Percentiles rank a stretch among this genome's conserved stretches.
Conservation (phyloP, 2,797 vertebrate species). For the Cuniculus paca region DNA sequence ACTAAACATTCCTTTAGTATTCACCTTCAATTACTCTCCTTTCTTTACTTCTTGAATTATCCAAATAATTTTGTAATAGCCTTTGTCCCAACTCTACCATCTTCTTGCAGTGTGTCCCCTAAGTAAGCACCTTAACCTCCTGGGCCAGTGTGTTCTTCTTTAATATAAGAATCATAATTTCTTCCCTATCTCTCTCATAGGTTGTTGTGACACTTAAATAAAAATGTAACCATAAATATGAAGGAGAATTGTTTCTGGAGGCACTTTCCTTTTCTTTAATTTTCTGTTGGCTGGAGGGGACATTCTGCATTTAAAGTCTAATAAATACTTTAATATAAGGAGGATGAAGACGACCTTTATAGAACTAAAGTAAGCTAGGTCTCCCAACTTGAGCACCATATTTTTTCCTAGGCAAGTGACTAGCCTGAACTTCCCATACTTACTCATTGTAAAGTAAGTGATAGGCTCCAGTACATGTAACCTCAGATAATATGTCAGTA, state of each 20-base stretch:
- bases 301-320: background rate
- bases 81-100: background rate
- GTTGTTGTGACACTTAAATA: background rate
- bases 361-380: background rate
- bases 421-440: background rate
- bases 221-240: slow-evolving; percentile 45
- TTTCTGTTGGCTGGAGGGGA: background rate
- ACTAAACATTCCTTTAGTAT: background rate
- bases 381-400: background rate
- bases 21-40: slow-evolving; percentile 4
- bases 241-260: background rate
- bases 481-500: background rate
- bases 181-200: background rate
- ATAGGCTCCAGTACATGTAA: background rate
- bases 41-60: slow-evolving; percentile 53
- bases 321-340: background rate
- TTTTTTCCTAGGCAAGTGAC: slow-evolving; percentile 30
- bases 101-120: background rate
- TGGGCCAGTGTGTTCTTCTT: slow-evolving; percentile 44
- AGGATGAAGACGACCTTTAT: background rate
- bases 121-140: slow-evolving; percentile 11
- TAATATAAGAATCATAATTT: background rate
- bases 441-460: slow-evolving; percentile 4
- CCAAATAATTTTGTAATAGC: background rate
- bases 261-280: background rate